Evolutionary conservation across 1,140 invertebrate species (phyloP).

Genomic region (Neomicropteryx cornuta): DNA sequence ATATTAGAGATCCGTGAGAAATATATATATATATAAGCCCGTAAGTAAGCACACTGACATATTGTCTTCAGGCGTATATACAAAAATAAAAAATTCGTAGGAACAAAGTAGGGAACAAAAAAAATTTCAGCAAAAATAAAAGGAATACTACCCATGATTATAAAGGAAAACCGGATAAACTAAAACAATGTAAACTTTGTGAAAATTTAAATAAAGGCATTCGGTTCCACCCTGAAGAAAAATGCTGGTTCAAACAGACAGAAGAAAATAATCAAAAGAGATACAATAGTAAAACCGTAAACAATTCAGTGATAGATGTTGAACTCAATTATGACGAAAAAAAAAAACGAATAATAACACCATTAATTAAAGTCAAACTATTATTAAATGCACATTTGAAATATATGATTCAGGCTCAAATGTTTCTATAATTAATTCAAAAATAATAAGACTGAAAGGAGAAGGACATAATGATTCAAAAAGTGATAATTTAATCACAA

Average conservation of each 20-base stretch:
- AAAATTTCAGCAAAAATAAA: neutral
- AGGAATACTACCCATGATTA: neutral
- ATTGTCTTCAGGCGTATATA: conserved; percentile 9
- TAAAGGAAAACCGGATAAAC: conserved; percentile 2
- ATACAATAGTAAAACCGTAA: conserved; percentile 12
- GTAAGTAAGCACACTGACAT: conserved; percentile 2
- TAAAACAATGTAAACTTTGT: conserved; percentile 19
- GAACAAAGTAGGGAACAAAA: conserved; percentile 4
- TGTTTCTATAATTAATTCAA: too few relatives aligned
- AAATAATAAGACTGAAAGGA: too few relatives aligned
- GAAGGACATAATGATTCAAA: neutral
- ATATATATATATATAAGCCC: conserved; percentile 1
- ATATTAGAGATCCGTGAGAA: too few relatives aligned
- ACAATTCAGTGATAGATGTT: conserved; percentile 19
- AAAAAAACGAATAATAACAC: conserved; percentile 16
- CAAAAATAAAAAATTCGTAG: conserved; percentile 11
- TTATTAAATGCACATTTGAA: conserved; percentile 11
- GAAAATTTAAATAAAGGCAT: conserved; percentile 20
- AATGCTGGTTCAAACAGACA: conserved; percentile 17
- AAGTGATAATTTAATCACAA: neutral
- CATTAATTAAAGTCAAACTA: conserved; percentile 18
- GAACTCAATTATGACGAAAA: conserved; percentile 15
- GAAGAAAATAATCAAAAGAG: conserved; percentile 6
- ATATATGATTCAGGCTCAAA: conserved; percentile 17
- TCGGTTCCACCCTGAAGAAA: conserved; percentile 17